Evolutionary conservation across 2,797 vertebrate species (phyloP).

Genomic region (Champsocephalus gunnari): DNA sequence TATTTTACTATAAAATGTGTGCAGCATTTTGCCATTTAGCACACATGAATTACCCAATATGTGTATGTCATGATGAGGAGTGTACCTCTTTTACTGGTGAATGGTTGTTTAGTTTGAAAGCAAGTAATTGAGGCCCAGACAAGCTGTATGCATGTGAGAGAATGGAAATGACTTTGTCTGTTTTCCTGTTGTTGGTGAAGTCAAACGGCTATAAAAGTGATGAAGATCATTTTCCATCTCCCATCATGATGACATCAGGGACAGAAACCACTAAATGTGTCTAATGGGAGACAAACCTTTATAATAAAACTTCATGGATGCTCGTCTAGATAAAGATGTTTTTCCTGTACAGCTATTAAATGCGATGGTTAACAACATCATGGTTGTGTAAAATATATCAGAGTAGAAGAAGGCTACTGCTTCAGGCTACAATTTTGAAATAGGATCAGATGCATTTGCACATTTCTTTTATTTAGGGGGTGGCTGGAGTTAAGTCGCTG

Average conservation of each 20-base stretch:
- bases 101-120: constrained; percentile 5
- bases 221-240: constrained; percentile 44
- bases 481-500: neutral
- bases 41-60: neutral
- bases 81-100: neutral
- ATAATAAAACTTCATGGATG: constrained; percentile 32
- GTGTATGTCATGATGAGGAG: neutral
- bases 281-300: constrained; percentile 42
- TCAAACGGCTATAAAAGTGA: constrained; percentile 44
- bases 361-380: neutral
- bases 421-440: neutral
- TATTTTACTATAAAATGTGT: neutral
- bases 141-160: constrained; percentile 9
- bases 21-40: neutral
- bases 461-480: constrained; percentile 15
- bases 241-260: constrained; percentile 28
- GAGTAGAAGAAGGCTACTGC: neutral
- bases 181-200: constrained; percentile 37
- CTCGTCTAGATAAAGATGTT: constrained; percentile 25
- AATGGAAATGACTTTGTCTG: constrained; percentile 24
- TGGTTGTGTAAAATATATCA: neutral
- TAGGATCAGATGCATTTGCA: neutral
- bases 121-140: neutral
- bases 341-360: constrained; percentile 28
- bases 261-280: constrained; percentile 50